phyloP scores from a whole-genome alignment of 2,797 vertebrate species.

The Aplochiton taeniatus region DNA sequence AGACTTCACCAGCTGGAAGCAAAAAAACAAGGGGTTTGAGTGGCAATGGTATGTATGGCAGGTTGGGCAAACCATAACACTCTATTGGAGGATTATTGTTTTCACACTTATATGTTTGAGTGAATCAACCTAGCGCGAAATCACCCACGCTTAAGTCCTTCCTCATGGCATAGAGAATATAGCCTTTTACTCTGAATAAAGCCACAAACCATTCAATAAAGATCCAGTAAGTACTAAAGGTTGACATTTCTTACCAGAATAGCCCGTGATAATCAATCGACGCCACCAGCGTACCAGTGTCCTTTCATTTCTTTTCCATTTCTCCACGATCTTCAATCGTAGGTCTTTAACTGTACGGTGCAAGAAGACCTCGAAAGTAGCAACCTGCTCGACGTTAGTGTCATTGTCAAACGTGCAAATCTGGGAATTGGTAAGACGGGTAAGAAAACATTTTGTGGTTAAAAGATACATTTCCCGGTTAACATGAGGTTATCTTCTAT shows the following conservation, averaged over 20 bases:
- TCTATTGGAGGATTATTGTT: too few species aligned
- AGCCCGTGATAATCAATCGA: constrained; percentile 9
- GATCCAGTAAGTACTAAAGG: background rate
- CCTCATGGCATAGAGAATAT: too few species aligned
- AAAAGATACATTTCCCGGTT: background rate
- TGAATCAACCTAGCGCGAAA: too few species aligned
- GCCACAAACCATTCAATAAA: too few species aligned
- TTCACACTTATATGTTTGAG: too few species aligned
- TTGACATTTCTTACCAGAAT: background rate
- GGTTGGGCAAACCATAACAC: too few species aligned
- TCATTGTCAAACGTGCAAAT: constrained; percentile 6
- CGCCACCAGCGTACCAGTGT: constrained; percentile 6
- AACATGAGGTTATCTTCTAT: too few species aligned
- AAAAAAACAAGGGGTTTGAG: too few species aligned
- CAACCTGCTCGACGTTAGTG: constrained; percentile 17
- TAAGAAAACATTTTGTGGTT: background rate
- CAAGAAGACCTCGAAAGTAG: constrained; percentile 30
- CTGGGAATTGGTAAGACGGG: background rate
- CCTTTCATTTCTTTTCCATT: background rate
- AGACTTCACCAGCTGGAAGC: too few species aligned
- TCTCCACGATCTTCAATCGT: constrained; percentile 14
- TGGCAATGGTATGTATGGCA: too few species aligned
- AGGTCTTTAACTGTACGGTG: constrained; percentile 17
- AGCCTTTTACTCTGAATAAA: too few species aligned
- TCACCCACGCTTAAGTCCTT: too few species aligned